These are phyloP conservation scores for Arizona elegans DNA, from an alignment of 2,113 vertebrate species.

Conservation along the genomic window DNA sequence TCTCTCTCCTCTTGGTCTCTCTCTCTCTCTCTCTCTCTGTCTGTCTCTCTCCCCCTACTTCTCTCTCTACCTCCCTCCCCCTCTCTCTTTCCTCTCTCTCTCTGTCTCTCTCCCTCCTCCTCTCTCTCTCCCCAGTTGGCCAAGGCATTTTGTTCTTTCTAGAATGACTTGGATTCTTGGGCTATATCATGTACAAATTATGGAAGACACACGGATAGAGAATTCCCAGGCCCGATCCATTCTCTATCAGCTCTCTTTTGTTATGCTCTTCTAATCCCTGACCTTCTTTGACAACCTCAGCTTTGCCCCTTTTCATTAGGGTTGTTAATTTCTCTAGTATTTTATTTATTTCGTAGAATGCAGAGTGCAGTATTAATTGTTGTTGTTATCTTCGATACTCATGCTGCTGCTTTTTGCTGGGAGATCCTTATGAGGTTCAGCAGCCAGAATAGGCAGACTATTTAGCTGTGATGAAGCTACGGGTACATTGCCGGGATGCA, in stretches of 20 bases:
- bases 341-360: neutral
- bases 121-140: neutral
- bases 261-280: neutral
- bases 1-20: too few species aligned
- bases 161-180: neutral
- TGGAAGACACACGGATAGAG: neutral
- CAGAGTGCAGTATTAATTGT: neutral
- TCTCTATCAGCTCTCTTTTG: neutral
- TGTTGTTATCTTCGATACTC: neutral
- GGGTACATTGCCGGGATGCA: neutral
- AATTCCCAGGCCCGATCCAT: neutral
- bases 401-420: neutral
- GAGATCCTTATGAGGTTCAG: neutral
- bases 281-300: neutral
- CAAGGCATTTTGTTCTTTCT: neutral
- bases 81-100: accelerated
- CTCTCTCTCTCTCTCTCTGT: too few species aligned
- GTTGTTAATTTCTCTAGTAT: neutral
- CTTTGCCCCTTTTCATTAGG: neutral
- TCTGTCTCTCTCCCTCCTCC: neutral
- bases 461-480: neutral
- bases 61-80: neutral
- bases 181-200: neutral
- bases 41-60: neutral
- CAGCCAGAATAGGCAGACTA: neutral